phyloP scores from a whole-genome alignment of 1,140 invertebrate genomes.

The Gyrodactylus salaris region DNA sequence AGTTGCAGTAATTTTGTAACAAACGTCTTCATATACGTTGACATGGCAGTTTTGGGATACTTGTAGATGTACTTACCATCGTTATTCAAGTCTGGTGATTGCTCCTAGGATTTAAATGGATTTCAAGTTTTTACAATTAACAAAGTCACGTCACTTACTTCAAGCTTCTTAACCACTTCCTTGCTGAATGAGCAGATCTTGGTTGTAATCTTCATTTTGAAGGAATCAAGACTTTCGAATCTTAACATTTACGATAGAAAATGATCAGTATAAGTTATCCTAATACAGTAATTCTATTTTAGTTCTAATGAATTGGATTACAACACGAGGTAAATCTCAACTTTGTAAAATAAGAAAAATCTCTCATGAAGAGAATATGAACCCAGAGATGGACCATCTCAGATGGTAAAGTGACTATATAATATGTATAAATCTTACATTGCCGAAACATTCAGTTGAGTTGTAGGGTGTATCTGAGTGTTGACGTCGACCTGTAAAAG shows the following conservation, averaged over 20 bases:
- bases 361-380: no score
- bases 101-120: not conserved
- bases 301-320: no score
- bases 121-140: not conserved
- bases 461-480: not conserved
- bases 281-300: no score
- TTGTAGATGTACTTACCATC: not conserved
- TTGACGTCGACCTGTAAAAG: not conserved
- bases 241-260: not conserved
- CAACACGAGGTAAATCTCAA: no score
- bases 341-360: no score
- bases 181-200: not conserved
- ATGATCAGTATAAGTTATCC: no score
- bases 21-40: not conserved
- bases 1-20: not conserved
- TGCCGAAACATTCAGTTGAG: not conserved
- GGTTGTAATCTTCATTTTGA: not conserved
- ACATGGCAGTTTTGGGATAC: not conserved
- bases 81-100: not conserved
- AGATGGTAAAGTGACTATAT: no score
- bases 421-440: not conserved
- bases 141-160: not conserved
- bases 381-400: no score
- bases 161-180: not conserved
- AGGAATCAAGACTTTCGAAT: not conserved